phyloP scores from a whole-genome alignment of 1,140 invertebrate genomes.

The Sitophilus oryzae region DNA sequence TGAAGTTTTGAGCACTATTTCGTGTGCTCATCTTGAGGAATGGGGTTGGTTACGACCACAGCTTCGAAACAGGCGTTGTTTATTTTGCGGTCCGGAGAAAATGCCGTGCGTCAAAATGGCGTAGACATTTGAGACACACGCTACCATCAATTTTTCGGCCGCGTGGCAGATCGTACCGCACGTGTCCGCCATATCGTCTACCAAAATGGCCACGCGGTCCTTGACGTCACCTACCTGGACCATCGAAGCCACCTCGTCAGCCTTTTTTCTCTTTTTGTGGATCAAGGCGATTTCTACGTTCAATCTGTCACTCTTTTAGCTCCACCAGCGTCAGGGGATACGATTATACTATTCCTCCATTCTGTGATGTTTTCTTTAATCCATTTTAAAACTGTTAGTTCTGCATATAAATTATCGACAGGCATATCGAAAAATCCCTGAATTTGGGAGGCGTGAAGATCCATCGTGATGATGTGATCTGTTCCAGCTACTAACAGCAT shows the following conservation, averaged over 20 bases:
- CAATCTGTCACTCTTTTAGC: conserved; percentile 75
- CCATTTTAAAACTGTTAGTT: conserved; percentile 98
- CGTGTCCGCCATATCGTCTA: conserved; percentile 99
- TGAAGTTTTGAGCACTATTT: conserved; percentile 89
- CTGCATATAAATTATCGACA: conserved; percentile 97
- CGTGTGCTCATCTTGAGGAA: conserved; percentile 96
- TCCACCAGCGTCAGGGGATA: conserved; percentile 98
- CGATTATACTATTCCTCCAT: conserved; percentile 95
- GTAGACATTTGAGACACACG: conserved; percentile 95
- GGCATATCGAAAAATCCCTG: conserved; percentile 99
- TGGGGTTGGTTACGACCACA: conserved; percentile 99
- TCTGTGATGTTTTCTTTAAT: conserved; percentile 98
- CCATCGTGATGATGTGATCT: conserved; percentile 99
- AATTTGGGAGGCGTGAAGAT: conserved; percentile 98
- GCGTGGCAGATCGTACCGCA: conserved; percentile 98
- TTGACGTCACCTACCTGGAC: conserved; percentile 96
- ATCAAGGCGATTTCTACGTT: conserved; percentile 99
- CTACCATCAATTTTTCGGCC: conserved; percentile 90
- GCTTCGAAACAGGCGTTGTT: conserved; percentile 95
- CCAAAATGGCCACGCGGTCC: conserved; percentile 91
- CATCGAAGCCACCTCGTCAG: conserved; percentile 93
- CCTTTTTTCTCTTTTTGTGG: conserved; percentile 91
- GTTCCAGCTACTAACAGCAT: conserved; percentile 97
- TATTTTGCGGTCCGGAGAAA: conserved; percentile 91
- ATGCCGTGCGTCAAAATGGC: conserved; percentile 98